phyloP scores from a whole-genome alignment of 1,140 invertebrate species.

The Heliothis subflexa region DNA sequence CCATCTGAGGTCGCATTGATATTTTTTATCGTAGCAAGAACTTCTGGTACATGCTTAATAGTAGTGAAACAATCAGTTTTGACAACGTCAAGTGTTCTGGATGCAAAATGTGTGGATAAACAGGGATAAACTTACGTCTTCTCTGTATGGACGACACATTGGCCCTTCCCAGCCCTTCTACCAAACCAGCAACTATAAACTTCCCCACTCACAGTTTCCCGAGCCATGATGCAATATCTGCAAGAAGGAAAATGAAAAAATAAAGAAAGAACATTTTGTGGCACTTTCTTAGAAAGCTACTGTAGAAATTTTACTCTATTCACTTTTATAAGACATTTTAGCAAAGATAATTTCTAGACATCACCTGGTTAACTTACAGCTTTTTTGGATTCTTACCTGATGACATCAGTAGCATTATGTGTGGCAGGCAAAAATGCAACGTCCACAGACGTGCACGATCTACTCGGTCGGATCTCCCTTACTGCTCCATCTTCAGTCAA shows the following conservation, averaged over 20 bases:
- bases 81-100: too few relatives aligned
- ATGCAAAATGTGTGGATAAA: constrained; percentile 13
- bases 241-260: constrained; percentile 44
- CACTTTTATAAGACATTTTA: too few relatives aligned
- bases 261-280: background rate
- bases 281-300: too few relatives aligned
- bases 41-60: too few relatives aligned
- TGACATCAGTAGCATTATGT: constrained; percentile 75
- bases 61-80: too few relatives aligned
- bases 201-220: constrained; percentile 63
- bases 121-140: constrained; percentile 51
- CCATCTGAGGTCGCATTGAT: too few relatives aligned
- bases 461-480: constrained; percentile 70
- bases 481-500: constrained; percentile 72
- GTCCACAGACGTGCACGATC: constrained; percentile 75
- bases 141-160: constrained; percentile 70
- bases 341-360: too few relatives aligned
- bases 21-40: too few relatives aligned
- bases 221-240: constrained; percentile 74
- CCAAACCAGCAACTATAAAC: constrained; percentile 56
- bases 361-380: too few relatives aligned
- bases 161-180: constrained; percentile 58
- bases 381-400: constrained; percentile 60
- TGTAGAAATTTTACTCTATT: too few relatives aligned
- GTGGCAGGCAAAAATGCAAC: constrained; percentile 76